Evolutionary conservation across 2,888 invertebrate genomes (phyloP), one percentile per base, ranked within the genome.

Genomic region (Tinea semifulvella): DNA sequence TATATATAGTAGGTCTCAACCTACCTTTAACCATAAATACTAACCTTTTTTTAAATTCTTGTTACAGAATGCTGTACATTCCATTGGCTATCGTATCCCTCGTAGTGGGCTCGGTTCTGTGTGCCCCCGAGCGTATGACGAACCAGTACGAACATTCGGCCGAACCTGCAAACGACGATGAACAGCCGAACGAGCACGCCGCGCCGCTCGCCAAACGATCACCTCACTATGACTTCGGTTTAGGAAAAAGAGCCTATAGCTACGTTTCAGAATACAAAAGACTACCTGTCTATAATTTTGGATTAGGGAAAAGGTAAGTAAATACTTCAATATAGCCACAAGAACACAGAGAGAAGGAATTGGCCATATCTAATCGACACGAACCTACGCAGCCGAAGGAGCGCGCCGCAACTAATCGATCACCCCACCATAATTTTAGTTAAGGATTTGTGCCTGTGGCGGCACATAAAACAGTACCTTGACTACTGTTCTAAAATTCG

Each of bases 231-330:
- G 71, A 82, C 60, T 84, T 83, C 50, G 84, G 83, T 0, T 58
- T 84, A 1, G 84, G 83, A 38, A 84, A 84, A 53, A 56, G 83
- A 2, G 81, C 80, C 0, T 86, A 86, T 57, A 85, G 84, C 56
- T 87, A 87, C 56, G 85, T 86, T 0, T 84, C 86, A 0, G 85
- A 87, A 50, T 86, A 84, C 53, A 87, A 87, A 52, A 67, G 87
- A 49, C 68, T 86, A 4, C 81, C 81, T 0, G 81, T 82, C 0
- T 86, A 85, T 55, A 83, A 83, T 55, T 86, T 86, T 51, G 86
- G 86, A 10, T 58, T 86, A 35, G 86, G 86, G 0, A 86, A 86
- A 52, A 75, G 85, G 60, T 77, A 46, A 46, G 18, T 2, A 7
- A 22, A 22, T 22, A 22, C 6, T 22, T 22, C 8, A 7, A 22